A percentile compares a stretch with the other conserved stretches of the same genome.
These are phyloP conservation scores for Hippocampus mohnikei DNA, from an alignment of 2,113 vertebrate genomes.

Conservation along the genomic window DNA sequence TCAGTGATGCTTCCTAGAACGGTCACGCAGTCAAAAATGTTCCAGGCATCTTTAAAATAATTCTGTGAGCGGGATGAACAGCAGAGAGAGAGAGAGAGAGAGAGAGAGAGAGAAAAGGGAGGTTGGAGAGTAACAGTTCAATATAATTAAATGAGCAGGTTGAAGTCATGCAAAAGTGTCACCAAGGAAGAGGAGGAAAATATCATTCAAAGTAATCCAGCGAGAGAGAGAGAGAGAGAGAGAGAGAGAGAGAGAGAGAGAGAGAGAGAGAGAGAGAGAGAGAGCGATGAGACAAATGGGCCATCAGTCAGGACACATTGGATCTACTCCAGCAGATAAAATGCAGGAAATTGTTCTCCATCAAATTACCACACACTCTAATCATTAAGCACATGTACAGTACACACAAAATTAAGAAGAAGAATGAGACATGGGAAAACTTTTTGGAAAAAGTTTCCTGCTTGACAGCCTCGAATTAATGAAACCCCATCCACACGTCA, in stretches of 20 bases:
- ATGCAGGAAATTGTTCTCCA: slow-evolving; percentile 35
- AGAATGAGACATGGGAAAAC: neutral
- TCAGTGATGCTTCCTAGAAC: slow-evolving; percentile 96
- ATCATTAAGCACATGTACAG: slow-evolving; percentile 6
- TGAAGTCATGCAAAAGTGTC: slow-evolving; percentile 8
- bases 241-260: slow-evolving; percentile 1
- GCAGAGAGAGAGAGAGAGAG: neutral
- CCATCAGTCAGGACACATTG: slow-evolving; percentile 31
- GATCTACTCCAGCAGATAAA: slow-evolving; percentile 41
- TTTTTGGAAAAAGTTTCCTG: neutral
- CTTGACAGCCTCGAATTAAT: neutral
- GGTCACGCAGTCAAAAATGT: slow-evolving; percentile 95
- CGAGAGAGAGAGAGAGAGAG: neutral
- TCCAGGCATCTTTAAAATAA: slow-evolving; percentile 97
- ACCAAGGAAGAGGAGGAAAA: slow-evolving; percentile 15
- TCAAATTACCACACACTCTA: slow-evolving; percentile 23
- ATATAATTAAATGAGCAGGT: neutral
- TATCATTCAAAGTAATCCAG: slow-evolving; percentile 26
- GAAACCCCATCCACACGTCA: neutral
- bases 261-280: neutral
- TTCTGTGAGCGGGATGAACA: slow-evolving; percentile 73
- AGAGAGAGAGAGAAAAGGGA: neutral
- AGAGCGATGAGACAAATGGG: slow-evolving; percentile 49
- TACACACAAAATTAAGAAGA: neutral
- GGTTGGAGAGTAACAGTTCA: neutral